A percentile compares a stretch with the other conserved stretches of the same genome.
Conservation (phyloP, 2,888 invertebrate species). For the Pyrrhosoma nymphula region DNA sequence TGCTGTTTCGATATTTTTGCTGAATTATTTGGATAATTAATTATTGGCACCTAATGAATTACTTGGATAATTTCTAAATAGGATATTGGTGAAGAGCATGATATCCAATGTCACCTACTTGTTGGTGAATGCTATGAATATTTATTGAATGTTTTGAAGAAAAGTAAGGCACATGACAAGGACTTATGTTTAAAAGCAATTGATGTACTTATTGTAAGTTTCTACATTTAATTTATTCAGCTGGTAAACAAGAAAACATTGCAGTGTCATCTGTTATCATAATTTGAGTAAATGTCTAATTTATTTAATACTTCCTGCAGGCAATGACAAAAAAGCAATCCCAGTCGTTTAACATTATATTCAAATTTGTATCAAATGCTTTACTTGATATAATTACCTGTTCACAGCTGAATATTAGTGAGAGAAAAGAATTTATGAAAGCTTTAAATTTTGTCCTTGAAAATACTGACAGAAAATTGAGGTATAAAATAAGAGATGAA, state of each 20-base stretch:
- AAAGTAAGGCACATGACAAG: background rate
- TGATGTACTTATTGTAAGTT: slow-evolving; percentile 11
- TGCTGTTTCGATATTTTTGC: background rate
- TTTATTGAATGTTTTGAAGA: slow-evolving; percentile 21
- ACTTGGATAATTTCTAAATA: background rate
- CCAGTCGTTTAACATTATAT: background rate
- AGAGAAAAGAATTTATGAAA: slow-evolving; percentile 36
- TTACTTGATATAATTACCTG: slow-evolving; percentile 34
- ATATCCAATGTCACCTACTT: background rate
- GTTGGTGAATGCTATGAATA: background rate
- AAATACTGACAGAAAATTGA: slow-evolving; percentile 23
- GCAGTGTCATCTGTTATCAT: too few relatives aligned
- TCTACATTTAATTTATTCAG: background rate
- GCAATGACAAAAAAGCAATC: slow-evolving; percentile 8
- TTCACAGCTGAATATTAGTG: background rate
- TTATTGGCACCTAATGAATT: too few relatives aligned
- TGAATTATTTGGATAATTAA: background rate
- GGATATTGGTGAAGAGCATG: background rate
- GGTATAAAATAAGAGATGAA: background rate
- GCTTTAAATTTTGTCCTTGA: slow-evolving; percentile 21
- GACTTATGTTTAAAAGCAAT: background rate
- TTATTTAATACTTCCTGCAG: background rate
- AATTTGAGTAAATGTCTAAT: background rate
- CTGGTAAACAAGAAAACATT: background rate
- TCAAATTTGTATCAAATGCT: slow-evolving; percentile 8